Evolutionary conservation across 2,113 vertebrate species (phyloP), one percentile per base, ranked within the genome.

Genomic region (Brevimyrus niger): DNA sequence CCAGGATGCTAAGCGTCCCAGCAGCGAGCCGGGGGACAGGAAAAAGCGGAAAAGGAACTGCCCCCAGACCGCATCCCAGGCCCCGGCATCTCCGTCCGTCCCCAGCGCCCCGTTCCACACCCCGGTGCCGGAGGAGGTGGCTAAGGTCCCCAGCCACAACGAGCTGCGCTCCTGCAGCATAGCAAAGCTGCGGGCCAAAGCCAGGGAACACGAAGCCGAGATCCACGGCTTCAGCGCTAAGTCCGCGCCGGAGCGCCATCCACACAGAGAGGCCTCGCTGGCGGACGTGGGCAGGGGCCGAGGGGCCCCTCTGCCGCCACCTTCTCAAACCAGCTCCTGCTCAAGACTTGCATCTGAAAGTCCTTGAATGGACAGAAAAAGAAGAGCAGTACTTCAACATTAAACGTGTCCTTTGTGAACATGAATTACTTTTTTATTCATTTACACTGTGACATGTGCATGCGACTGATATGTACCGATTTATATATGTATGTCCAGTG

Each of bases 101-200:
- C 31, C 73, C 27, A 90, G 89, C 11, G 89, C 88, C 50, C 82
- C 19, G 0, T 35, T 86, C 55, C 91, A 86, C 44, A 86, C 89
- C 2, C 80, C 87, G 88, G 50, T 88, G 61, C 92, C 48, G 50
- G 42, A 89, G 92, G 92, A 92, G 88, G 86, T 88, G 80, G 76
- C 17, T 38, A 23, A 91, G 91, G 90, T 90, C 85, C 90, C 88
- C 73, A 94, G 93, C 87, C 91, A 95, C 17, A 94, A 96, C 58
- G 93, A 95, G 88, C 92, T 96, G 10, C 96, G 96, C 27, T 96
- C 92, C 85, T 95, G 94, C 91, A 96, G 96, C 92, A 97, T 97
- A 35, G 96, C 96, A 86, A 94, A 94, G 55, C 94, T 97, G 51
- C 92, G 96, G 85, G 96, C 96, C 86, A 96, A 97, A 94, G 96